Conservation (phyloP, 2,113 vertebrate genomes). For the Abramis brama region DNA sequence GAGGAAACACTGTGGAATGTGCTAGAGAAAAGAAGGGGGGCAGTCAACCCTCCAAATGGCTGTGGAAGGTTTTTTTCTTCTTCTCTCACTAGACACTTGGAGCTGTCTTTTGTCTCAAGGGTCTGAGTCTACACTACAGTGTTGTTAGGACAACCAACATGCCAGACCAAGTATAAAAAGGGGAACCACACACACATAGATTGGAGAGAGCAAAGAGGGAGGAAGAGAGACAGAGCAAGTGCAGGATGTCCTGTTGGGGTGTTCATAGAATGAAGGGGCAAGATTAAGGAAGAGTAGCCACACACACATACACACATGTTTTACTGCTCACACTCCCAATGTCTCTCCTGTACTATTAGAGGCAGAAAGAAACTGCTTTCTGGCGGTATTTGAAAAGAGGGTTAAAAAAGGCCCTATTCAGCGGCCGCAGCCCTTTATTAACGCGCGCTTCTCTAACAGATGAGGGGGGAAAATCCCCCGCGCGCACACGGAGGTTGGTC, state of each 20-base stretch:
- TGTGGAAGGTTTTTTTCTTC: slow-evolving; percentile 55
- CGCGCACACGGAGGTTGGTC: slow-evolving; percentile 59
- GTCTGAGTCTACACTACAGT: slow-evolving; percentile 41
- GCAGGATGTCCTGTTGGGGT: slow-evolving; percentile 16
- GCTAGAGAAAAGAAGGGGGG: slow-evolving; percentile 48
- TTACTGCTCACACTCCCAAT: slow-evolving; percentile 32
- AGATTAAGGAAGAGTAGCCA: not conserved
- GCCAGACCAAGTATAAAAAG: slow-evolving; percentile 61
- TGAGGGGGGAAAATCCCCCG: slow-evolving; percentile 59
- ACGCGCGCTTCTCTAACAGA: slow-evolving; percentile 68
- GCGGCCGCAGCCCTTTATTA: slow-evolving; percentile 73
- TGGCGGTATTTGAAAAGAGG: slow-evolving; percentile 77
- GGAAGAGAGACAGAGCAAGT: slow-evolving; percentile 9
- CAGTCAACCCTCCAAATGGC: slow-evolving; percentile 70
- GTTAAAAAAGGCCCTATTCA: slow-evolving; percentile 74
- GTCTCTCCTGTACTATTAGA: slow-evolving; percentile 63
- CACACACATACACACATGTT: slow-evolving; percentile 39
- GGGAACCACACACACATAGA: slow-evolving; percentile 35
- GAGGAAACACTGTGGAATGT: slow-evolving; percentile 62
- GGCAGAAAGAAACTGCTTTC: slow-evolving; percentile 79
- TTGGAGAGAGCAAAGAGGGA: slow-evolving; percentile 11
- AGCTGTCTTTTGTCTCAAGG: slow-evolving; percentile 54
- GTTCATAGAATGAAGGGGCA: not conserved
- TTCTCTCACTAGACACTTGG: slow-evolving; percentile 58
- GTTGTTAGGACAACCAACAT: slow-evolving; percentile 58